phyloP scores from a whole-genome alignment of 2,888 invertebrate species.

The Unio pictorum region DNA sequence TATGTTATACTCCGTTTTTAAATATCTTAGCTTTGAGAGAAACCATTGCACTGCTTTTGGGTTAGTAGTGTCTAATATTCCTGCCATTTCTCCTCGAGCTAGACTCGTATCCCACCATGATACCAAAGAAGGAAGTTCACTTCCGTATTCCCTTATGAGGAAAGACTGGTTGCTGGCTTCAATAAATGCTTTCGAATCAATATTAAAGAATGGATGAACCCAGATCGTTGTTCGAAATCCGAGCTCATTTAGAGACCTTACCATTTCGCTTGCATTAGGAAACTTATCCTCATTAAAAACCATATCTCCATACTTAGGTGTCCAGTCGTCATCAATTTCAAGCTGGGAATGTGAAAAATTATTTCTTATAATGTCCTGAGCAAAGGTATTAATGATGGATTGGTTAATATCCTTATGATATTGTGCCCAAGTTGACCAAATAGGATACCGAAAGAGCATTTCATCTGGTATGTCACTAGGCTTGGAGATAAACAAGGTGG shows the following conservation, averaged over 20 bases:
- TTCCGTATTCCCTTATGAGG: slow-evolving; percentile 70
- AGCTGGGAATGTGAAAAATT: slow-evolving; percentile 57
- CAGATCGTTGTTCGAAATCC: slow-evolving; percentile 86
- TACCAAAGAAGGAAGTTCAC: slow-evolving; percentile 70
- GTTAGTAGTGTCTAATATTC: slow-evolving; percentile 92
- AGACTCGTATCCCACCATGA: slow-evolving; percentile 81
- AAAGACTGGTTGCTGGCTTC: slow-evolving; percentile 80
- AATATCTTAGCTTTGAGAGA: slow-evolving; percentile 78
- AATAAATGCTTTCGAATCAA: slow-evolving; percentile 87
- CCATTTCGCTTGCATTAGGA: slow-evolving; percentile 76
- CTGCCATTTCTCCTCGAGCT: slow-evolving; percentile 74
- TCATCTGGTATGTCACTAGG: slow-evolving; percentile 79
- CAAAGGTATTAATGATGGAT: slow-evolving; percentile 46
- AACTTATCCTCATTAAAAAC: slow-evolving; percentile 82
- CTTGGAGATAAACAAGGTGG: slow-evolving; percentile 74
- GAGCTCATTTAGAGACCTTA: slow-evolving; percentile 73
- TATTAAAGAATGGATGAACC: slow-evolving; percentile 74
- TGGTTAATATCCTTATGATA: slow-evolving; percentile 82
- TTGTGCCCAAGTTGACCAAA: slow-evolving; percentile 92
- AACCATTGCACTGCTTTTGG: slow-evolving; percentile 86
- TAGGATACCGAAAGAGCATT: slow-evolving; percentile 83
- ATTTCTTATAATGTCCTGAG: slow-evolving; percentile 39
- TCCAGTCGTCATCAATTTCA: slow-evolving; percentile 90
- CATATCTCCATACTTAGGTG: slow-evolving; percentile 87
- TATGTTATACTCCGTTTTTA: slow-evolving; percentile 80